These are phyloP conservation scores for Cathartes aura DNA, from an alignment of 2,113 vertebrate species.

Conservation along the genomic window DNA sequence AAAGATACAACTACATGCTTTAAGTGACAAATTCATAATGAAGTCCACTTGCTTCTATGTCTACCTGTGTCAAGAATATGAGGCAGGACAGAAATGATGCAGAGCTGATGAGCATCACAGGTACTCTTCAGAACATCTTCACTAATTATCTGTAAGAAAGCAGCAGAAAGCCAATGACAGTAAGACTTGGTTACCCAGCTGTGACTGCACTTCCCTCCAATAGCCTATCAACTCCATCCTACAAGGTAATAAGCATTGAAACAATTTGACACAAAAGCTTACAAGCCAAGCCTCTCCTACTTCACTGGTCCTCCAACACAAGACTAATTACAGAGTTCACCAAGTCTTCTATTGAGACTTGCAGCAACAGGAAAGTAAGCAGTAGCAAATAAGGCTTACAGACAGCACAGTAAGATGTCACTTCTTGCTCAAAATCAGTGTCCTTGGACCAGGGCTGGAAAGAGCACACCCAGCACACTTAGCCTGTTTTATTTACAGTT, in stretches of 20 bases:
- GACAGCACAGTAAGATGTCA: background rate
- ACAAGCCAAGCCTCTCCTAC: background rate
- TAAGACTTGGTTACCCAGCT: background rate
- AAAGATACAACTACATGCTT: background rate
- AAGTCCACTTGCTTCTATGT: background rate
- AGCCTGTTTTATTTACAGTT: background rate
- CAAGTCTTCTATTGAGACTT: background rate
- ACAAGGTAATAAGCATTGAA: background rate
- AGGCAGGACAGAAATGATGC: slow-evolving; percentile 90
- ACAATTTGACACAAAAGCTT: background rate
- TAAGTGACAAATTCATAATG: background rate
- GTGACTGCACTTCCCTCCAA: background rate
- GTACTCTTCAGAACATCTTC: slow-evolving; percentile 87
- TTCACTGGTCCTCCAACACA: background rate
- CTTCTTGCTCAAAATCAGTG: background rate
- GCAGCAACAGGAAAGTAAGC: background rate
- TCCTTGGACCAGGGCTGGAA: background rate
- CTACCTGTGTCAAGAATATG: slow-evolving; percentile 96
- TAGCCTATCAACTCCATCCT: background rate
- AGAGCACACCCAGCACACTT: background rate
- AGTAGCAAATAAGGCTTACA: background rate
- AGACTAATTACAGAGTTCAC: background rate
- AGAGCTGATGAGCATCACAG: slow-evolving; percentile 93
- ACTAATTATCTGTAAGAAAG: slow-evolving; percentile 81
- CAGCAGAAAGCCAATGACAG: background rate